phyloP scores from a whole-genome alignment of 2,888 invertebrate species.

The Mayetiola destructor region DNA sequence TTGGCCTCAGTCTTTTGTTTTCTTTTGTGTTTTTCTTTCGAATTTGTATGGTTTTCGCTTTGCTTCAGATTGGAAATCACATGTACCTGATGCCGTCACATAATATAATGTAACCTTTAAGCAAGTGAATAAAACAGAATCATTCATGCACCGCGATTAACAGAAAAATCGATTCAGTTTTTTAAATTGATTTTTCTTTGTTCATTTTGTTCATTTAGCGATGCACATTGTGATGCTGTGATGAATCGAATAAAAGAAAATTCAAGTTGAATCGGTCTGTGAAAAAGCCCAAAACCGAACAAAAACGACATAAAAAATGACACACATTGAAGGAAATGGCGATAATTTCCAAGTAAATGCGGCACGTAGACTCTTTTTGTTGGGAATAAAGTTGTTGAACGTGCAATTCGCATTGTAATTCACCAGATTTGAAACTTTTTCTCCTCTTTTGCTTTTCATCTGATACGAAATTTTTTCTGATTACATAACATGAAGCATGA shows the following conservation, averaged over 20 bases:
- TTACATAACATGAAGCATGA: neutral
- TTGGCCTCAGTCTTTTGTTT: neutral
- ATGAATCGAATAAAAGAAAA: neutral
- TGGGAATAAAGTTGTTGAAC: neutral
- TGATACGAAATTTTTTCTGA: neutral
- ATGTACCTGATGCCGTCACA: neutral
- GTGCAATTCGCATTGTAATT: neutral
- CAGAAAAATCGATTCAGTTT: neutral
- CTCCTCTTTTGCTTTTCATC: neutral
- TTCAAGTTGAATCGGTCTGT: no score
- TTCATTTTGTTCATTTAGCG: neutral
- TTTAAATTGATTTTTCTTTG: conserved; percentile 11
- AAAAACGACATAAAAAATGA: neutral
- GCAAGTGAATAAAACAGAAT: neutral
- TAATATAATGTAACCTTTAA: conserved; percentile 8
- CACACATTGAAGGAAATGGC: no score
- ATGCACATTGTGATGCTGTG: neutral
- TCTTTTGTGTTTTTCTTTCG: neutral
- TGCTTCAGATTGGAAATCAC: neutral
- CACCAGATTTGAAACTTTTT: neutral
- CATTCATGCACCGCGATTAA: neutral
- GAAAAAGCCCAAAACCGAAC: no score
- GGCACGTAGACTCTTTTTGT: conserved; percentile 3
- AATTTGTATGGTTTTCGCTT: neutral
- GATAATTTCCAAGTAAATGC: neutral